These are phyloP conservation scores for Protonibea diacanthus DNA, from an alignment of 2,797 vertebrate genomes.

Conservation along the genomic window DNA sequence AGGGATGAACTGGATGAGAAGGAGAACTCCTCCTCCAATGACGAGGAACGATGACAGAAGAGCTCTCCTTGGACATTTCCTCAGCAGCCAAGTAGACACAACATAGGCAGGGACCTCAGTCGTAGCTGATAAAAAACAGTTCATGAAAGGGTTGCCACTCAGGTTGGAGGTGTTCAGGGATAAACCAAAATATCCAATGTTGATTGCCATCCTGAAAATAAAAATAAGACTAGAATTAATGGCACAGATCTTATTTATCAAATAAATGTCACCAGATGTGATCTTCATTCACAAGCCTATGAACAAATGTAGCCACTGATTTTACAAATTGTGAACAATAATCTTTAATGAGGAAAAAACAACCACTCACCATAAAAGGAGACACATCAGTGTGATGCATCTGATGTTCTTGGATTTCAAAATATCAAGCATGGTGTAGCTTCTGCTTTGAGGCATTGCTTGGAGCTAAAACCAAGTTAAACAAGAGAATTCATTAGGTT, in stretches of 20 bases:
- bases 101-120: slow-evolving; percentile 91
- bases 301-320: too few relatives aligned
- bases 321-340: not conserved
- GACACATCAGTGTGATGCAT: slow-evolving; percentile 91
- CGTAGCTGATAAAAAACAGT: slow-evolving; percentile 90
- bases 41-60: slow-evolving; percentile 88
- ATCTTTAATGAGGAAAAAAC: not conserved
- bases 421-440: slow-evolving; percentile 88
- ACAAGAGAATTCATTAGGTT: not conserved
- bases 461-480: slow-evolving; percentile 43
- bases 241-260: not conserved
- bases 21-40: slow-evolving; percentile 91
- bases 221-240: not conserved
- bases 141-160: slow-evolving; percentile 91
- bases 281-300: too few relatives aligned
- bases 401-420: slow-evolving; percentile 90
- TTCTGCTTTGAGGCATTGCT: slow-evolving; percentile 48
- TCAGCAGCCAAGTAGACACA: slow-evolving; percentile 88
- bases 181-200: slow-evolving; percentile 94
- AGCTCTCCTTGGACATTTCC: slow-evolving; percentile 84
- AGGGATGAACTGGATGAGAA: slow-evolving; percentile 93
- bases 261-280: not conserved
- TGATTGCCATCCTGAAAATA: slow-evolving; percentile 90
- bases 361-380: slow-evolving; percentile 90
- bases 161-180: slow-evolving; percentile 95